A percentile compares a stretch with the other conserved stretches of the same genome.
Evolutionary conservation across 2,888 invertebrate species (phyloP).

Genomic region (Melanotus villosus): DNA sequence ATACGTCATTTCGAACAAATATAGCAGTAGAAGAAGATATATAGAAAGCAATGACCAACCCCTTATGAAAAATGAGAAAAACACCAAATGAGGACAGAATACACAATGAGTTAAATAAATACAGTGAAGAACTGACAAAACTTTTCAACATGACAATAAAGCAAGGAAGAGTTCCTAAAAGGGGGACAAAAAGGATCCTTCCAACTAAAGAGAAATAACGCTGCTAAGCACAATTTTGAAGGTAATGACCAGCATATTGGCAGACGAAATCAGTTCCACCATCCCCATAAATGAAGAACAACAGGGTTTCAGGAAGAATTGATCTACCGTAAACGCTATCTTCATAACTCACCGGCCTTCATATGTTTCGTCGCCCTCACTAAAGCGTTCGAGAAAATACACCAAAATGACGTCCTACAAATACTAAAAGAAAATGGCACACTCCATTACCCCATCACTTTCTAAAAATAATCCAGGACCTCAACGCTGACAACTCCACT

Average conservation of each 20-base stretch:
- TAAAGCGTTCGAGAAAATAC: constrained; percentile 7
- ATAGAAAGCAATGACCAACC: too few relatives aligned
- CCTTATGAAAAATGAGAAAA: too few relatives aligned
- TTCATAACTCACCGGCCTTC: neutral
- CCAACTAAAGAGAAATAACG: neutral
- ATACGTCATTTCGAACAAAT: too few relatives aligned
- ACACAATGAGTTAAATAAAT: too few relatives aligned
- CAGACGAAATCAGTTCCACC: neutral
- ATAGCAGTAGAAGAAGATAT: too few relatives aligned
- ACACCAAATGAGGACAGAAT: too few relatives aligned
- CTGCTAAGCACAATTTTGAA: neutral
- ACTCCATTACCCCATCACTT: neutral
- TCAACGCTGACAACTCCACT: neutral
- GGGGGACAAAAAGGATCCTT: neutral
- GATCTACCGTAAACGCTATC: constrained; percentile 4
- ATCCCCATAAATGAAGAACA: constrained; percentile 2
- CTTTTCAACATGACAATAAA: too few relatives aligned
- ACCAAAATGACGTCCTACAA: neutral
- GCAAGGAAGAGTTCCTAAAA: too few relatives aligned
- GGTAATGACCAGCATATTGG: neutral
- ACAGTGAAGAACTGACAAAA: too few relatives aligned
- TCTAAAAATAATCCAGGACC: neutral
- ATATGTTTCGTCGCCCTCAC: constrained; percentile 1
- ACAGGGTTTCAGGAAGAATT: neutral
- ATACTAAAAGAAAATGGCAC: neutral